Percentiles rank a stretch among this genome's conserved stretches.
Conservation (phyloP, 1,140 invertebrate species). For the Hermetia illucens region DNA sequence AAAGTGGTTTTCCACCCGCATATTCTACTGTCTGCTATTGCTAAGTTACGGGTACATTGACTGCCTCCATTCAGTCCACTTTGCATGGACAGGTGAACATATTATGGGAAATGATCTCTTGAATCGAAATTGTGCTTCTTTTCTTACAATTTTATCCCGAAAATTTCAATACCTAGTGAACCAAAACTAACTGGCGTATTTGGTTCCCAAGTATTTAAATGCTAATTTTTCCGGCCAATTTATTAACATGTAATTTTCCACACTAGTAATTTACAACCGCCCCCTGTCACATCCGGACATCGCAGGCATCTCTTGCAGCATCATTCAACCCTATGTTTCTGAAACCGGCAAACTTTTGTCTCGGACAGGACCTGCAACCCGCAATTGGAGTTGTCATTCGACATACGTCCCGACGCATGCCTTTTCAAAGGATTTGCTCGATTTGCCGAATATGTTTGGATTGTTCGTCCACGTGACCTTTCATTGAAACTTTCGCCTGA, state of each 20-base stretch:
- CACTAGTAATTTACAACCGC: slow-evolving; percentile 1
- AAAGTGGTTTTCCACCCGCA: no score
- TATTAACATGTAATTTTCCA: slow-evolving; percentile 1
- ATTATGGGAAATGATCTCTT: no score
- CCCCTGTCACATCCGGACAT: neutral
- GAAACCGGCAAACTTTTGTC: neutral
- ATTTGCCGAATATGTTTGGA: neutral
- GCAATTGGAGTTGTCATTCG: slow-evolving; percentile 1
- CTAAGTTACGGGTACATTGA: no score
- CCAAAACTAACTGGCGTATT: no score
- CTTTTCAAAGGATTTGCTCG: neutral
- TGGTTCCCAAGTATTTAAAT: no score
- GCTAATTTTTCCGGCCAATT: neutral
- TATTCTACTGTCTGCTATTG: no score
- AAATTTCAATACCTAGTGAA: no score
- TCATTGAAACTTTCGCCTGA: neutral
- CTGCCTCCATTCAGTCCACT: no score
- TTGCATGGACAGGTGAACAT: no score
- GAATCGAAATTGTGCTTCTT: no score
- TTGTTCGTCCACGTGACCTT: neutral
- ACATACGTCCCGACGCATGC: neutral
- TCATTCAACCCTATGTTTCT: neutral
- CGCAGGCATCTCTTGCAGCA: neutral
- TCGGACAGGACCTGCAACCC: neutral
- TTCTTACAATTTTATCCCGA: no score